Evolutionary conservation across 2,797 vertebrate genomes (phyloP).

Genomic region (Rhabdophis nuchalis): DNA sequence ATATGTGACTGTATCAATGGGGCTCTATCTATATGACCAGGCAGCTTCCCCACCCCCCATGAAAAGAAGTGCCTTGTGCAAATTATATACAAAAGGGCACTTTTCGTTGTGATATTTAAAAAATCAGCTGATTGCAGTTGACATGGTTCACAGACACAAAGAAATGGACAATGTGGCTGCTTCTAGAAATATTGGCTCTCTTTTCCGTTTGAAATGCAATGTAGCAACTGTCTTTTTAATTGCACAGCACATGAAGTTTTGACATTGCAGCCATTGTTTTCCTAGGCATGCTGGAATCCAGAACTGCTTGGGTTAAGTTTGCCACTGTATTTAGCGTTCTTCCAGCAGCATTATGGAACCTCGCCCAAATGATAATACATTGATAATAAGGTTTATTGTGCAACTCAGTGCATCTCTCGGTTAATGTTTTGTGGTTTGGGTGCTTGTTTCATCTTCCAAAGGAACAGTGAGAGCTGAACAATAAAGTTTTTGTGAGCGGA

Average conservation of each 20-base stretch:
- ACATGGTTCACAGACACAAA: background rate
- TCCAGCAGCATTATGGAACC: background rate
- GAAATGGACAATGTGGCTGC: background rate
- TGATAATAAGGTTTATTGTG: constrained; percentile 20
- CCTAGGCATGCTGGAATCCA: background rate
- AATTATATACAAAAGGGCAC: background rate
- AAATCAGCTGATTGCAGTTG: background rate
- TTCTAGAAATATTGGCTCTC: background rate
- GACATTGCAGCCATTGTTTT: background rate
- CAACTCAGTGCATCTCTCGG: background rate
- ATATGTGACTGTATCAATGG: too few species aligned
- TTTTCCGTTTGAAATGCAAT: background rate
- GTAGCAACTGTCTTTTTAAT: background rate
- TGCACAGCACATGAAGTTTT: background rate
- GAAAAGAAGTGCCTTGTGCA: background rate
- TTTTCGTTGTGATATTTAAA: background rate
- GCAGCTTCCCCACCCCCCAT: accelerated
- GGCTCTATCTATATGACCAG: background rate
- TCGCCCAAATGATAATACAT: constrained; percentile 5
- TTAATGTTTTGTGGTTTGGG: constrained; percentile 5
- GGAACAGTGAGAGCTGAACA: background rate
- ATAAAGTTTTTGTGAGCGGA: background rate
- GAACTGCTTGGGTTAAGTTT: background rate
- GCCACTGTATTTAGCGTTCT: background rate
- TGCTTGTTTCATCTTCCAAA: constrained; percentile 2